phyloP scores from a whole-genome alignment of 2,113 vertebrate species.

The Raphicerus campestris region DNA sequence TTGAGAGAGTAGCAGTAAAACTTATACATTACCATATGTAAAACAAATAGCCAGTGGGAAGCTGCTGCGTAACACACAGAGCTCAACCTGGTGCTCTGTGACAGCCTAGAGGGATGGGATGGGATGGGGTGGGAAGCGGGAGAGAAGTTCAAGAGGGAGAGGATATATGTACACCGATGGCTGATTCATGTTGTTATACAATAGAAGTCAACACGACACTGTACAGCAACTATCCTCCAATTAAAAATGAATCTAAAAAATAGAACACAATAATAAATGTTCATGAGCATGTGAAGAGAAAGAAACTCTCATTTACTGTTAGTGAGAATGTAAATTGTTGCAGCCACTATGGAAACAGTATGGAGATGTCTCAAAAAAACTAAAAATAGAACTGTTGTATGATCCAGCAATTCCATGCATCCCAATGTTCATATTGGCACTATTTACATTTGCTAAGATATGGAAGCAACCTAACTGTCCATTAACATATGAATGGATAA shows the following conservation, averaged over 20 bases:
- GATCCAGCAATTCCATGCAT: background rate
- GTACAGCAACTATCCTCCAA: background rate
- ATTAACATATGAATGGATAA: background rate
- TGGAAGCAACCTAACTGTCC: background rate
- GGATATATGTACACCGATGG: background rate
- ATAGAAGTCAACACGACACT: background rate
- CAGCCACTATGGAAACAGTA: background rate
- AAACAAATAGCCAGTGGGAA: background rate
- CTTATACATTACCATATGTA: background rate
- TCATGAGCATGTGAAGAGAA: background rate
- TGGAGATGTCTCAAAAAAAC: background rate
- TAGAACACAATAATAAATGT: background rate
- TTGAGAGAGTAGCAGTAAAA: background rate
- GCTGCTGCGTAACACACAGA: background rate
- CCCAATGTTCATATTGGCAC: background rate
- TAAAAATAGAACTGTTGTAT: background rate
- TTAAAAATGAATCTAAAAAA: background rate
- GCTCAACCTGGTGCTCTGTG: background rate
- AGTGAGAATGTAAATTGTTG: background rate
- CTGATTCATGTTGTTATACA: background rate
- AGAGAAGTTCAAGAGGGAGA: too few species aligned
- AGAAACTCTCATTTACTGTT: background rate
- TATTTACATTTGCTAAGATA: background rate
- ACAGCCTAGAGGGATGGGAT: background rate
- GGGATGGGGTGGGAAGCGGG: background rate